phyloP scores from a whole-genome alignment of 2,797 vertebrate species.

The Halcyon leucocephala region DNA sequence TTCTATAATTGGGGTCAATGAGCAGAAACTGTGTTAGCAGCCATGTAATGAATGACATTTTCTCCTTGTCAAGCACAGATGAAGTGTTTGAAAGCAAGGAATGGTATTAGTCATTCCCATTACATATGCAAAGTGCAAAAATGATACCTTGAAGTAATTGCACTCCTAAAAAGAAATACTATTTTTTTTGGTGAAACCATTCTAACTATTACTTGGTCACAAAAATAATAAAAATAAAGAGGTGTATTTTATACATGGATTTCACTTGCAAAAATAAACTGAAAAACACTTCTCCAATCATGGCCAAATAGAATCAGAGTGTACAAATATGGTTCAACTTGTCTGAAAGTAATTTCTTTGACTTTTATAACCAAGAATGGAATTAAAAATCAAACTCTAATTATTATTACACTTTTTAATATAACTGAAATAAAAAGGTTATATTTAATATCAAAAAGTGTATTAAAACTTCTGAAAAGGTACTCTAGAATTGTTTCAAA shows the following conservation, averaged over 20 bases:
- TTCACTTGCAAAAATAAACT: not conserved
- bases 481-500: not conserved
- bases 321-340: not conserved
- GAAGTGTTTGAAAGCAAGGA: constrained; percentile 64
- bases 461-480: not conserved
- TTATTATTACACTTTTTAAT: not conserved
- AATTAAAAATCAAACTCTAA: not conserved
- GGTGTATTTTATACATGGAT: not conserved
- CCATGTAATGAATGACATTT: constrained; percentile 37
- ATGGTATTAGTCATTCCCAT: constrained; percentile 13
- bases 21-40: constrained; percentile 24
- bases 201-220: not conserved
- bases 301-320: not conserved
- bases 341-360: not conserved
- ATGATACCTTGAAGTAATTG: constrained; percentile 2
- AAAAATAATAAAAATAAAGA: not conserved
- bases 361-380: not conserved
- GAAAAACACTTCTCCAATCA: not conserved
- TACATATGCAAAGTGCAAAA: constrained; percentile 49
- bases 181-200: not conserved
- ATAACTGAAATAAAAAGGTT: not conserved
- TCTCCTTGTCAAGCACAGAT: constrained; percentile 37
- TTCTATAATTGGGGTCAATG: constrained; percentile 57
- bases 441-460: not conserved
- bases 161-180: not conserved